Evolutionary conservation across 53 echinoderm and acorn worm species (phyloP).

Genomic region (Luidia sarsii): DNA sequence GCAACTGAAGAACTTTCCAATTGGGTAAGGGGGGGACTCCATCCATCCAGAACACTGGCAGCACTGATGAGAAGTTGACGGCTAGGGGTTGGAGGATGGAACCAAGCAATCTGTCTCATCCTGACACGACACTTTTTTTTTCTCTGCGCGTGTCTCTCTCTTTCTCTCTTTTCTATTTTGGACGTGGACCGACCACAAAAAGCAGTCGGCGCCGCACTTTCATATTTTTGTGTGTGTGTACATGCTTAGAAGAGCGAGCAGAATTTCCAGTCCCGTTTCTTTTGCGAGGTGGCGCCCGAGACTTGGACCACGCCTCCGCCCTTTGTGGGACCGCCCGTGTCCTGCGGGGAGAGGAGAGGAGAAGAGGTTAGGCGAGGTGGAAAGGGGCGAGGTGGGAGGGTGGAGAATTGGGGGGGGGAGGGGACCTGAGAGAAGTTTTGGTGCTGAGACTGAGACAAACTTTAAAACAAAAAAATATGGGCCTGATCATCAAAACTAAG

Average conservation of each 20-base stretch:
- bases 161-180: not conserved
- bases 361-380: not conserved
- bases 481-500: too few species aligned
- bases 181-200: not conserved
- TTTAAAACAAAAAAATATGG: too few species aligned
- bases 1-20: too few species aligned
- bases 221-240: not conserved
- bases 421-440: too few species aligned
- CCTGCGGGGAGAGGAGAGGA: conserved; percentile 3
- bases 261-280: conserved; percentile 85
- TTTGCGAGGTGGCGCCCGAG: conserved; percentile 59
- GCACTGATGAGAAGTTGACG: not conserved
- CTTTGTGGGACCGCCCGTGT: conserved; percentile 62
- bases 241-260: conserved; percentile 87
- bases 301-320: conserved; percentile 66
- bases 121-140: not conserved
- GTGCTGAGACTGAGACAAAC: too few species aligned
- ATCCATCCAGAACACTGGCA: too few species aligned
- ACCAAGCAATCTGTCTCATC: not conserved
- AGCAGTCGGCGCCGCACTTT: not conserved
- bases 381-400: too few species aligned
- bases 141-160: too few species aligned
- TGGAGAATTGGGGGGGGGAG: too few species aligned
- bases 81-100: not conserved
- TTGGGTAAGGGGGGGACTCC: too few species aligned